phyloP scores from a whole-genome alignment of 2,888 invertebrate genomes.

The Synanthedon andrenaeformis region DNA sequence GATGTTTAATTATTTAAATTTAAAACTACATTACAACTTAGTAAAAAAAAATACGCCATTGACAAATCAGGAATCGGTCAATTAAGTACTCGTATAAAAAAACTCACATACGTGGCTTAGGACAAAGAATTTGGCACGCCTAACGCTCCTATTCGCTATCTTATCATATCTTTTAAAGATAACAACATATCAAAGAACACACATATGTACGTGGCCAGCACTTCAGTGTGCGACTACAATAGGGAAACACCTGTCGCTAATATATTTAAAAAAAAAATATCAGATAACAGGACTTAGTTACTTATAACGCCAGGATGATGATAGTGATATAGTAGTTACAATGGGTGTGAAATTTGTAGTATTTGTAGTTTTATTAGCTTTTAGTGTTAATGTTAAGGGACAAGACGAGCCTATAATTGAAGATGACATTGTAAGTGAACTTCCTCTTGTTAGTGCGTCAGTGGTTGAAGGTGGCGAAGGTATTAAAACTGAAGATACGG shows the following conservation, averaged over 20 bases:
- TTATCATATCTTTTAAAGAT: slow-evolving; percentile 59
- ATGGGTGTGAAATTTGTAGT: slow-evolving; percentile 51
- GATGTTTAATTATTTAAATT: too few species aligned
- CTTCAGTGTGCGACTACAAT: slow-evolving; percentile 47
- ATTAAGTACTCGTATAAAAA: too few species aligned
- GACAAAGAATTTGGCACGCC: slow-evolving; percentile 70
- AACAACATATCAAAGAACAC: slow-evolving; percentile 55
- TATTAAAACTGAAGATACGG: slow-evolving; percentile 4
- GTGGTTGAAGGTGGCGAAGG: slow-evolving; percentile 15
- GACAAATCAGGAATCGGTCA: too few species aligned
- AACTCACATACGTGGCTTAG: slow-evolving; percentile 28
- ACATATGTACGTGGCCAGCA: slow-evolving; percentile 40
- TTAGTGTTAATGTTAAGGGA: slow-evolving; percentile 49
- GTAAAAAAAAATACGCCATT: too few species aligned
- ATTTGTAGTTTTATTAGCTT: slow-evolving; percentile 37
- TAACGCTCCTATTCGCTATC: slow-evolving; percentile 64
- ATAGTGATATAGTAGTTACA: slow-evolving; percentile 26
- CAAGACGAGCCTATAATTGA: slow-evolving; percentile 35
- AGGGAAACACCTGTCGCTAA: slow-evolving; percentile 46
- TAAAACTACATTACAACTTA: too few species aligned
- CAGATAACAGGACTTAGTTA: slow-evolving; percentile 25
- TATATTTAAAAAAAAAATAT: slow-evolving; percentile 19
- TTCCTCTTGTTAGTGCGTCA: slow-evolving; percentile 10
- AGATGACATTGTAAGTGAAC: slow-evolving; percentile 27
- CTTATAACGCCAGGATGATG: slow-evolving; percentile 47